Conservation (phyloP, 2,888 invertebrate genomes). For the Lasioglossum figueresi region DNA sequence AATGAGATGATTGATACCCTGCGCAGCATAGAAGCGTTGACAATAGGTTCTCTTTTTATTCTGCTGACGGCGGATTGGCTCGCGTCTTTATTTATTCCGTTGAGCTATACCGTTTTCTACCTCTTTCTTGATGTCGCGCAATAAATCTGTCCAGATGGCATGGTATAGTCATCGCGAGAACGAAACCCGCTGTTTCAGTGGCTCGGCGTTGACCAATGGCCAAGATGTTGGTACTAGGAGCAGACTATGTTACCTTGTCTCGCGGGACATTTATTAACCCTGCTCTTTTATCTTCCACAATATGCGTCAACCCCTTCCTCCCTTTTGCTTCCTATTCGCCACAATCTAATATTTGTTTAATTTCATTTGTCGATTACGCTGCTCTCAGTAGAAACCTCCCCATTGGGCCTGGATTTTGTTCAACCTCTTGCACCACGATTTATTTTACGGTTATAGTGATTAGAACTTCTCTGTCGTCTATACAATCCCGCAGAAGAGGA, state of each 20-base stretch:
- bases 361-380: constrained; percentile 18
- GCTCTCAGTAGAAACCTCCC: not conserved
- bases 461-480: too few relatives aligned
- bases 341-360: constrained; percentile 29
- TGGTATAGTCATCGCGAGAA: constrained; percentile 56
- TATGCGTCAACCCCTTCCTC: not conserved
- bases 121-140: constrained; percentile 55
- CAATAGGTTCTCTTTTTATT: constrained; percentile 70
- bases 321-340: constrained; percentile 14
- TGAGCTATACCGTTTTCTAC: constrained; percentile 37
- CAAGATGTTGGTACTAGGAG: constrained; percentile 59
- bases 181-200: constrained; percentile 52
- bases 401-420: not conserved
- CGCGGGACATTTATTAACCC: constrained; percentile 52
- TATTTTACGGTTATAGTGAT: too few relatives aligned
- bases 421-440: not conserved
- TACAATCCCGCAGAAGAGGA: too few relatives aligned
- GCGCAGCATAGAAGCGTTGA: constrained; percentile 66
- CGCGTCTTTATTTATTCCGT: constrained; percentile 27
- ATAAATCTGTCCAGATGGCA: constrained; percentile 72
- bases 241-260: constrained; percentile 58
- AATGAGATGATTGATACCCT: constrained; percentile 76
- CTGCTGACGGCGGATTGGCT: constrained; percentile 25
- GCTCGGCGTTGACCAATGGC: constrained; percentile 63
- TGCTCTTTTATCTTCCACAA: constrained; percentile 27